Conservation (phyloP, 2,113 vertebrate genomes). For the Etia nguti region DNA sequence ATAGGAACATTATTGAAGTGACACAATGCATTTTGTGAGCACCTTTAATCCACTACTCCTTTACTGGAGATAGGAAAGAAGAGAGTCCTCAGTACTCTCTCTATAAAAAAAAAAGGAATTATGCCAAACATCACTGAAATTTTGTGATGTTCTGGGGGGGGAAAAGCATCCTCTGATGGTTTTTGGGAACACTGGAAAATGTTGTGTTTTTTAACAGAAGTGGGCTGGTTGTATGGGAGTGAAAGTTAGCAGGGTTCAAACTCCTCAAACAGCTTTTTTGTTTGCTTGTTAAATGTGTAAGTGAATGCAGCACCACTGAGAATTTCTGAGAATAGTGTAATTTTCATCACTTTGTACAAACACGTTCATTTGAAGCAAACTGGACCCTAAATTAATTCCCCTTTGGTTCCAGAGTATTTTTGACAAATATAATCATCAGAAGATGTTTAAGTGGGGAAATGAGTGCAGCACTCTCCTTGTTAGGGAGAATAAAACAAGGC, state of each 20-base stretch:
- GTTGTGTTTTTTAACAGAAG: neutral
- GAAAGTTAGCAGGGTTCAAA: neutral
- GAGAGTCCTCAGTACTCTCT: neutral
- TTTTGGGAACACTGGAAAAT: neutral
- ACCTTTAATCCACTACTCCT: neutral
- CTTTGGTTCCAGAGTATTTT: neutral
- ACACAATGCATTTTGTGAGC: neutral
- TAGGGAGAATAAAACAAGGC: neutral
- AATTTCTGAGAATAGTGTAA: neutral
- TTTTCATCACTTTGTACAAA: neutral
- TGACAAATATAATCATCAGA: neutral
- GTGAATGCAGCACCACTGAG: neutral
- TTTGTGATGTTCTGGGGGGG: neutral
- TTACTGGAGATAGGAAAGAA: neutral
- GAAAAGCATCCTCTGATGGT: neutral
- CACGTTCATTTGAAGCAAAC: neutral
- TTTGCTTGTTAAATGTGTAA: neutral
- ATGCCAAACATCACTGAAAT: neutral
- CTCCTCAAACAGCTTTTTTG: neutral
- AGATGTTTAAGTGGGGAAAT: neutral
- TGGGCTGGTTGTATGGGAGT: neutral
- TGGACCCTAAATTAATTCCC: neutral
- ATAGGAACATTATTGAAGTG: neutral
- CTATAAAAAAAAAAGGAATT: neutral
- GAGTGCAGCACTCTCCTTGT: neutral